A percentile compares a stretch with the other conserved stretches of the same genome.
Evolutionary conservation across 2,113 vertebrate species (phyloP).

Genomic region (Dinomys branickii): DNA sequence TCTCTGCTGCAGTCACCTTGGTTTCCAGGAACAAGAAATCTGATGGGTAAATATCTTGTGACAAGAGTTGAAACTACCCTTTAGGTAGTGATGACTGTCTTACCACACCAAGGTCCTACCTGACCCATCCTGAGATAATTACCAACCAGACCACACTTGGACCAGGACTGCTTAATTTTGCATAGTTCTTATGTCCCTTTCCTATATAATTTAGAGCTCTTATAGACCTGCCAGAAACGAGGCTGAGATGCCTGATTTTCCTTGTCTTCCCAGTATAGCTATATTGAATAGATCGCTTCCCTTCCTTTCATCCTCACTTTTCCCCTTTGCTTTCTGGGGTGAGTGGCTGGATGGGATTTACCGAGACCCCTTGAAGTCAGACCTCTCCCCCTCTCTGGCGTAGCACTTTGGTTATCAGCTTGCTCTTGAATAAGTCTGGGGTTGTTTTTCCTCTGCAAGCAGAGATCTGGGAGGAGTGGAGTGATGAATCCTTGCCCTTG

Average conservation of each 20-base stretch:
- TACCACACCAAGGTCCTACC: background rate
- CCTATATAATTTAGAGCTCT: background rate
- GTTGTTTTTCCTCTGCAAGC: background rate
- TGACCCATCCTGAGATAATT: background rate
- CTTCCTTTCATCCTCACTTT: background rate
- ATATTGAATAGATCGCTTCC: background rate
- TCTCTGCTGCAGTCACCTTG: background rate
- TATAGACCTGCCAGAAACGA: background rate
- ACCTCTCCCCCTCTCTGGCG: background rate
- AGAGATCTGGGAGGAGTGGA: background rate
- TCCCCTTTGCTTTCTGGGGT: background rate
- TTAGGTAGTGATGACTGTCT: background rate
- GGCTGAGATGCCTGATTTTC: background rate
- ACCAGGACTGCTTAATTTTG: background rate
- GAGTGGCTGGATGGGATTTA: background rate
- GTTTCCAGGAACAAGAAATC: background rate
- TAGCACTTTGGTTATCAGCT: background rate
- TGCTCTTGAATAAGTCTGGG: background rate
- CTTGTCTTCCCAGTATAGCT: background rate
- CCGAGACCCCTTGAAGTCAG: background rate
- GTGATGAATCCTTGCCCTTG: background rate
- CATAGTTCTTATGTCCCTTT: background rate
- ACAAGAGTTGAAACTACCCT: background rate
- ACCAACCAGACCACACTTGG: background rate
- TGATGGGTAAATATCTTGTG: background rate